Conservation (phyloP, 2,888 invertebrate species). For the Neuroscelio doddi region DNA sequence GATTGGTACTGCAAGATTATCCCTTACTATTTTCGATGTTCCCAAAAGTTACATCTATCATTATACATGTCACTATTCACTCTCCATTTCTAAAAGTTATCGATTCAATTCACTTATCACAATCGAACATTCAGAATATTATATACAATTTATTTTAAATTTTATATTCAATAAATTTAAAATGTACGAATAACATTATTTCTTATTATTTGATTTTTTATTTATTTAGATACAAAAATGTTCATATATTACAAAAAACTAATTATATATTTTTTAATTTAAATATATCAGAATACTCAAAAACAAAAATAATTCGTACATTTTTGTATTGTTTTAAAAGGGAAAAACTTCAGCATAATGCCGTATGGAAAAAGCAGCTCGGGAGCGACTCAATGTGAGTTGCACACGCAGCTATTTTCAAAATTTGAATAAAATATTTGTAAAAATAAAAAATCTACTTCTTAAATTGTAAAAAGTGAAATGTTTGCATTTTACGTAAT, state of each 20-base stretch:
- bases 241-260: too few species aligned
- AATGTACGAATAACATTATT: too few species aligned
- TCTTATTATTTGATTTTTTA: too few species aligned
- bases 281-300: too few species aligned
- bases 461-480: slow-evolving; percentile 24
- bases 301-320: too few species aligned
- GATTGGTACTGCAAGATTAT: slow-evolving; percentile 22
- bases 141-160: slow-evolving; percentile 1
- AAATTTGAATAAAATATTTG: slow-evolving; percentile 11
- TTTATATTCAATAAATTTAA: too few species aligned
- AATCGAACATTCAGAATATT: neutral
- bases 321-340: too few species aligned
- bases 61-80: slow-evolving; percentile 8
- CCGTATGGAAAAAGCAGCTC: slow-evolving; percentile 16
- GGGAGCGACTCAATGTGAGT: slow-evolving; percentile 60
- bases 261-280: too few species aligned
- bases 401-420: slow-evolving; percentile 21
- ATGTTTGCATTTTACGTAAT: slow-evolving; percentile 55
- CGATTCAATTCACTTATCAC: neutral
- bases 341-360: slow-evolving; percentile 11
- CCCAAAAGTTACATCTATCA: slow-evolving; percentile 8
- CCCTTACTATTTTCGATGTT: neutral
- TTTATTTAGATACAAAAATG: too few species aligned
- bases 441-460: slow-evolving; percentile 16
- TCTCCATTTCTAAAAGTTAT: neutral